Conservation (phyloP, 2,888 invertebrate genomes). For the Scrobipalpa atriplicella region DNA sequence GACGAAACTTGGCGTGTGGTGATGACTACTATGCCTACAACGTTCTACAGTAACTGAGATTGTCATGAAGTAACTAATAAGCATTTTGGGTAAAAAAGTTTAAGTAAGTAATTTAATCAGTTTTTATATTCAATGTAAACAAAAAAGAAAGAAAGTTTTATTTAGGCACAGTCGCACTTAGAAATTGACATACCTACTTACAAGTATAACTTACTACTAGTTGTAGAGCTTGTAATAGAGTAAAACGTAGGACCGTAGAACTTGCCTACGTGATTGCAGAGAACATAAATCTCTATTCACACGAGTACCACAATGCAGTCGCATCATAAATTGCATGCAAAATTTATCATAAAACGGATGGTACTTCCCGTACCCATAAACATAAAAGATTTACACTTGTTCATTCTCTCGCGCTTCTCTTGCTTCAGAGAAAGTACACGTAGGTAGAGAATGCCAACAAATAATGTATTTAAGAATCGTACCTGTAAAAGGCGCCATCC, state of each 20-base stretch:
- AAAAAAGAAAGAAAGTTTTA: background rate
- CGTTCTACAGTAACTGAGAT: no score
- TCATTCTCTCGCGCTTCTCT: slow-evolving; percentile 4
- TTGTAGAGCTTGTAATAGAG: background rate
- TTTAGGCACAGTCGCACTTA: background rate
- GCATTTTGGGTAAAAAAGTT: background rate
- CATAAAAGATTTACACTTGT: slow-evolving; percentile 17
- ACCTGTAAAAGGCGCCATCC: slow-evolving; percentile 79
- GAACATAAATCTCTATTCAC: slow-evolving; percentile 7
- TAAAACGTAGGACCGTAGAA: background rate
- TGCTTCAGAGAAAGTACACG: slow-evolving; percentile 8
- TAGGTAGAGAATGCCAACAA: slow-evolving; percentile 18
- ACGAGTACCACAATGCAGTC: slow-evolving; percentile 18
- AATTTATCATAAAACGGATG: background rate
- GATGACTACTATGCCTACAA: no score
- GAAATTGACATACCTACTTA: no score
- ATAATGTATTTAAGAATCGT: slow-evolving; percentile 49
- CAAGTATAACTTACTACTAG: no score
- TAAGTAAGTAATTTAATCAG: background rate
- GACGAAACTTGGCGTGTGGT: background rate
- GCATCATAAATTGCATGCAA: slow-evolving; percentile 24
- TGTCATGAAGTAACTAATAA: no score
- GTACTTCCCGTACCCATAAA: background rate
- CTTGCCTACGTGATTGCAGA: background rate
- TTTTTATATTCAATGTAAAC: background rate